Conservation (phyloP, 2,113 vertebrate genomes). For the Entomyzon cyanotis region DNA sequence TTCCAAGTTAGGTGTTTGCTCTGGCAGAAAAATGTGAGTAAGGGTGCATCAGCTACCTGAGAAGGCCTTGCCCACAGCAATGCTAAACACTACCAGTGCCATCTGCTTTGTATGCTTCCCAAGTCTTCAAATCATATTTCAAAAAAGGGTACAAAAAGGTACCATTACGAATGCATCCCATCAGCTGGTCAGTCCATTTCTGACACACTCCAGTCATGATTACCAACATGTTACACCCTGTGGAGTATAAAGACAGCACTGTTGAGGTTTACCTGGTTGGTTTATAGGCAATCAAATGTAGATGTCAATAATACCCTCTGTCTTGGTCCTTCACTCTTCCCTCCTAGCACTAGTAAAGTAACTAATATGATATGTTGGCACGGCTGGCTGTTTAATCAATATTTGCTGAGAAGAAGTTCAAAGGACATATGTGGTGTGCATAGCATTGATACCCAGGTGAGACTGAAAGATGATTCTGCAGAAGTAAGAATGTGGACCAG, state of each 20-base stretch:
- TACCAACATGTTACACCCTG: fast-evolving
- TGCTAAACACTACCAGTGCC: fast-evolving
- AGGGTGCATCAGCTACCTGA: background rate
- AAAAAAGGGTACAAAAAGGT: background rate
- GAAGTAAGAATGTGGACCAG: background rate
- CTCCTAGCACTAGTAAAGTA: background rate
- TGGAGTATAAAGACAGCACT: background rate
- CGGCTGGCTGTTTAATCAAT: background rate
- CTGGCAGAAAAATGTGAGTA: background rate
- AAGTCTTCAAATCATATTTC: background rate
- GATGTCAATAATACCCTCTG: background rate
- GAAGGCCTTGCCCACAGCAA: background rate
- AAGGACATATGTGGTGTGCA: fast-evolving
- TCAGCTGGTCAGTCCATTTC: background rate
- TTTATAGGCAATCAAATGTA: background rate
- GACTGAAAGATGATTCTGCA: background rate
- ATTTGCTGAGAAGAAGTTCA: background rate
- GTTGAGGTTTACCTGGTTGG: background rate
- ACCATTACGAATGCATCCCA: background rate
- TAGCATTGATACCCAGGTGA: background rate
- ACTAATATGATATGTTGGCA: background rate
- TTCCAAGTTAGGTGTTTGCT: background rate
- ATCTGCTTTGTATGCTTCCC: background rate
- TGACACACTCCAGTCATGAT: too few relatives aligned
- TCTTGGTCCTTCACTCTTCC: background rate